A percentile compares a stretch with the other conserved stretches of the same genome.
These are phyloP conservation scores for Nomada fabriciana DNA, from an alignment of 2,888 invertebrate species.

Conservation along the genomic window DNA sequence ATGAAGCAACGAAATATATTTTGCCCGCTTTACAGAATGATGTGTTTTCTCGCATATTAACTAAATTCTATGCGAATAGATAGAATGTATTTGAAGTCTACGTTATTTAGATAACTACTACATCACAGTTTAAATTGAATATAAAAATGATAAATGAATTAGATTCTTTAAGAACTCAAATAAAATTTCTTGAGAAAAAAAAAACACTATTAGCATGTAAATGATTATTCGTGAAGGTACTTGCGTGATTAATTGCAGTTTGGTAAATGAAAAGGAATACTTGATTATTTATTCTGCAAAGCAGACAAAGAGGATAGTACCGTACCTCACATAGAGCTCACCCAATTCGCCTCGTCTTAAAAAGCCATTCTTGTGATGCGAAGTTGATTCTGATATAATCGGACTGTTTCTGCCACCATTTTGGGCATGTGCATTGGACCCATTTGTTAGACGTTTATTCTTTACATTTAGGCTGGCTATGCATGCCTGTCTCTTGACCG, in stretches of 20 bases:
- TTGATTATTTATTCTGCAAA: slow-evolving; percentile 62
- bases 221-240: slow-evolving; percentile 11
- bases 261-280: slow-evolving; percentile 26
- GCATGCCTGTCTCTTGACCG: slow-evolving; percentile 80
- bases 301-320: slow-evolving; percentile 79
- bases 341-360: slow-evolving; percentile 84
- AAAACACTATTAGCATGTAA: slow-evolving; percentile 3
- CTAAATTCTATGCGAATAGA: slow-evolving; percentile 1
- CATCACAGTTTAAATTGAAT: background rate
- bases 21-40: slow-evolving; percentile 69
- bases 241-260: slow-evolving; percentile 21
- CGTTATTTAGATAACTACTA: background rate
- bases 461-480: slow-evolving; percentile 81
- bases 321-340: slow-evolving; percentile 84
- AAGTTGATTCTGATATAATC: slow-evolving; percentile 79
- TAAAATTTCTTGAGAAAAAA: slow-evolving; percentile 7
- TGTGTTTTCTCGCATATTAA: background rate
- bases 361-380: slow-evolving; percentile 82
- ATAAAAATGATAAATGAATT: background rate
- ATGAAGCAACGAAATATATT: slow-evolving; percentile 49
- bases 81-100: slow-evolving; percentile 5
- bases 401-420: slow-evolving; percentile 78
- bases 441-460: slow-evolving; percentile 82
- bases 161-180: background rate
- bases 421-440: slow-evolving; percentile 80